These are phyloP conservation scores for Brachirus orientalis DNA, from an alignment of 2,113 vertebrate genomes.

Conservation along the genomic window DNA sequence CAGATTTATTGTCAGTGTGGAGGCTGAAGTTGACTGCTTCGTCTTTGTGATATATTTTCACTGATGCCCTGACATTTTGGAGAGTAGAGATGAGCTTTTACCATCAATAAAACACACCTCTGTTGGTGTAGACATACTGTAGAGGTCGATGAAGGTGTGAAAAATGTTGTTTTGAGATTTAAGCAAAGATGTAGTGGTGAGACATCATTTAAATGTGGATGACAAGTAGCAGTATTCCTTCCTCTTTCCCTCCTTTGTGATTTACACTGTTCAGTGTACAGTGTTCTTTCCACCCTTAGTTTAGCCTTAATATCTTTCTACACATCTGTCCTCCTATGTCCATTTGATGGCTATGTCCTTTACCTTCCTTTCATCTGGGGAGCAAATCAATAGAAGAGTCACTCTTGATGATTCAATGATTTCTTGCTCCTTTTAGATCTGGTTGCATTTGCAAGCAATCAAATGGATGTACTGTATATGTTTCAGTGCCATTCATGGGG, in stretches of 20 bases:
- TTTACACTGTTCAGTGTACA: neutral
- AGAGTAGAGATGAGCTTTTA: conserved; percentile 72
- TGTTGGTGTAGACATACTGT: conserved; percentile 45
- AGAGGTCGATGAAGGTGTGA: conserved; percentile 36
- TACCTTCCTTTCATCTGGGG: conserved; percentile 51
- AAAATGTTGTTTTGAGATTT: conserved; percentile 33
- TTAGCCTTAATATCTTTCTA: neutral
- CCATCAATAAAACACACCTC: conserved; percentile 74
- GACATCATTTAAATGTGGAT: conserved; percentile 22
- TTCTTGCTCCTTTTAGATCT: conserved; percentile 38
- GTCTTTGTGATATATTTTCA: conserved; percentile 77
- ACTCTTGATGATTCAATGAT: conserved; percentile 31
- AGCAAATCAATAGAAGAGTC: conserved; percentile 66
- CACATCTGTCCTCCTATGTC: conserved; percentile 3
- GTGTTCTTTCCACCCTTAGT: neutral
- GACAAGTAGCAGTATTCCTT: conserved; percentile 3
- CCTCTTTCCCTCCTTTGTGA: neutral
- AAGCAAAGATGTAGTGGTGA: conserved; percentile 11
- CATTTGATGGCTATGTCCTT: conserved; percentile 61
- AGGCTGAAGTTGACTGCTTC: conserved; percentile 74
- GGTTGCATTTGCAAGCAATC: conserved; percentile 22
- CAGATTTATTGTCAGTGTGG: conserved; percentile 79
- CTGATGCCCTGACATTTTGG: conserved; percentile 70
- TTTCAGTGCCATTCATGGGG: no score
- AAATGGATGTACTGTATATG: no score